Evolutionary conservation across 2,797 vertebrate genomes (phyloP).

Genomic region (Lacerta agilis): DNA sequence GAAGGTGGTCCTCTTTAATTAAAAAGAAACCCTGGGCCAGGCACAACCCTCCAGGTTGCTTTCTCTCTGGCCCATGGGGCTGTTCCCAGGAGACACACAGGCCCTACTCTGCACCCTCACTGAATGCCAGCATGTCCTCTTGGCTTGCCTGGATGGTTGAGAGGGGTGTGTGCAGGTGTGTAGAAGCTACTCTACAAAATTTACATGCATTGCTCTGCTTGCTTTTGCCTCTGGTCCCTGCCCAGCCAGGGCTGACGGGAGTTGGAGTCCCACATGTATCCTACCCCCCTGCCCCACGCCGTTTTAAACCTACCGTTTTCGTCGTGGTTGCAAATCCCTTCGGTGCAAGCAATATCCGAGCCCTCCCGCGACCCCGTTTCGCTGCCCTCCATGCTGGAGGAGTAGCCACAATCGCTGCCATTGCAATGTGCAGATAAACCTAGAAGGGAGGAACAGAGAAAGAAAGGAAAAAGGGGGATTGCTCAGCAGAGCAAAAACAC

Average conservation of each 20-base stretch:
- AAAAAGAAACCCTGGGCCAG: neutral
- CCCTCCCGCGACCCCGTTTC: conserved; percentile 92
- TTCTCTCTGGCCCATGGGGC: no score
- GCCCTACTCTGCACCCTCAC: no score
- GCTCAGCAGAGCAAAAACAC: neutral
- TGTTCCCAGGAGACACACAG: no score
- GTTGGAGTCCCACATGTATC: no score
- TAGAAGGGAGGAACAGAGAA: neutral
- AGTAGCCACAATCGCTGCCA: conserved; percentile 94
- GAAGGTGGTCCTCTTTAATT: neutral
- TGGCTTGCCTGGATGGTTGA: no score
- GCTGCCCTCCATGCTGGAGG: conserved; percentile 96
- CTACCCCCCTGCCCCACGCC: no score
- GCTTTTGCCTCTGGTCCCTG: no score
- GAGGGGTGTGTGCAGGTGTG: no score
- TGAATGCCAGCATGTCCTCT: no score
- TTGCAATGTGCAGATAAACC: conserved; percentile 87
- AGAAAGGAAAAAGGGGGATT: neutral
- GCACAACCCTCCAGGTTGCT: neutral
- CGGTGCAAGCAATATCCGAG: conserved; percentile 94
- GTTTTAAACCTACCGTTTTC: conserved; percentile 84
- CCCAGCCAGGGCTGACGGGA: no score
- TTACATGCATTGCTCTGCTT: no score
- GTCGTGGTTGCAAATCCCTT: conserved; percentile 96
- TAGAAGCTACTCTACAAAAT: no score